Evolutionary conservation across 2,888 invertebrate species (phyloP), one percentile per base, ranked within the genome.

Genomic region (Acleris sparsana): DNA sequence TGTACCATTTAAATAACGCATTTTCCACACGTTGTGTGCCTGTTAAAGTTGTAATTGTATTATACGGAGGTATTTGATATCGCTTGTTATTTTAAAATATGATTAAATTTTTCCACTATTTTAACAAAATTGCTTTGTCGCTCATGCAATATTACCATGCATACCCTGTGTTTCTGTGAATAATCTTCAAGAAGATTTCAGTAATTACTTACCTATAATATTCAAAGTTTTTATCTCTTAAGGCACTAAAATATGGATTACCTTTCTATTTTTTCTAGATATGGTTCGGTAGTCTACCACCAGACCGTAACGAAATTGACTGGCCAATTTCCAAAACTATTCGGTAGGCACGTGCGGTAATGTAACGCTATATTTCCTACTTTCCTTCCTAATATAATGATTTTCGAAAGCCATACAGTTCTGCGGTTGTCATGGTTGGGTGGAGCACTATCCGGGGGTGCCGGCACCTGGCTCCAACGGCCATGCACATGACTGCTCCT

Each of bases 401-500:
- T 75, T 75, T 74, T 80, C 76, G 80, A 82, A 88, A 87, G 85
- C 87, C 86, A 80, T 86, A 83, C 76, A 78, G 80, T 76, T 72
- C 72, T 70, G 76, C 65, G 73, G 76, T 74, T 67, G 84, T 81
- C 79, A 87, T 80, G 87, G 83, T 82, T 72, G 79, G 82, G 71
- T 85, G 72, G 73, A 69, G 70, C 79, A 75, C 73, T 82, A 81
- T 78, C 73, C 74, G 74, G 72, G 79, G 80, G 75, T 72, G 71
- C 76, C 79, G 75, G 77, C 78, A 63, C 62, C 70, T 68, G 81
- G 75, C 71, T 72, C 70, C 78, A 74, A 76, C 80, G 78, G 77
- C 73, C 75, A 69, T 75, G 75, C 78, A 77, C 81, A 79, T 80
- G 78, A 78, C 76, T 73, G 73, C 73, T n/a, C 46, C 65, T 72